Conservation (phyloP, 2,888 invertebrate genomes). For the Lochmaea capreae region DNA sequence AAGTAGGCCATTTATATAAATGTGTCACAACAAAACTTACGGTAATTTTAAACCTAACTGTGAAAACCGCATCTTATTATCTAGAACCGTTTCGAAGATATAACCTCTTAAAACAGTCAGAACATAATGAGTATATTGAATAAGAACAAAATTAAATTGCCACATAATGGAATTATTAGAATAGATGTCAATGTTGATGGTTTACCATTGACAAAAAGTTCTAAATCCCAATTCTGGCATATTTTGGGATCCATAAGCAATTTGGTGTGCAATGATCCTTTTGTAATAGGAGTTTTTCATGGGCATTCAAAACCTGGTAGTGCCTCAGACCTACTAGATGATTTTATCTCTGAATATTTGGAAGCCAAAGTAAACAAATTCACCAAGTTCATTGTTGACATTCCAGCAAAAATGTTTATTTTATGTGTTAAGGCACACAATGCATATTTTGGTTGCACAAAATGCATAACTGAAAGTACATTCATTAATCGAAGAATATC, state of each 20-base stretch:
- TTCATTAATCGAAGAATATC: conserved; percentile 22
- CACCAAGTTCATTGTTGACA: conserved; percentile 25
- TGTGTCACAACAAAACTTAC: too few relatives aligned
- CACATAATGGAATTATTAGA: too few relatives aligned
- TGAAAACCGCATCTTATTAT: too few relatives aligned
- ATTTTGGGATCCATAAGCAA: conserved; percentile 35
- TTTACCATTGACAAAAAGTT: conserved; percentile 34
- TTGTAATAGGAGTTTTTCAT: conserved; percentile 32
- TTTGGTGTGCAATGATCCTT: conserved; percentile 24
- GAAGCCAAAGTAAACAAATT: too few relatives aligned
- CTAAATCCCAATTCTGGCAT: conserved; percentile 30
- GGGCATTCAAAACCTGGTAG: conserved; percentile 32
- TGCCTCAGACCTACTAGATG: conserved; percentile 24
- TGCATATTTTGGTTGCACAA: conserved; percentile 28
- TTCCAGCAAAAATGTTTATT: conserved; percentile 29
- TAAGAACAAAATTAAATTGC: conserved; percentile 14
- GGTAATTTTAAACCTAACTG: too few relatives aligned
- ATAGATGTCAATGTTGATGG: too few relatives aligned
- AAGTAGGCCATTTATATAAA: too few relatives aligned
- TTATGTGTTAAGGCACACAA: too few relatives aligned
- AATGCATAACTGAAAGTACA: conserved; percentile 10
- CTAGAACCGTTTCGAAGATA: too few relatives aligned
- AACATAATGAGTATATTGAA: too few relatives aligned
- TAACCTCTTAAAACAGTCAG: too few relatives aligned
- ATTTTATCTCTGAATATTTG: conserved; percentile 31